Conservation (phyloP, 1,140 invertebrate genomes). For the Drosophila malerkotliana region DNA sequence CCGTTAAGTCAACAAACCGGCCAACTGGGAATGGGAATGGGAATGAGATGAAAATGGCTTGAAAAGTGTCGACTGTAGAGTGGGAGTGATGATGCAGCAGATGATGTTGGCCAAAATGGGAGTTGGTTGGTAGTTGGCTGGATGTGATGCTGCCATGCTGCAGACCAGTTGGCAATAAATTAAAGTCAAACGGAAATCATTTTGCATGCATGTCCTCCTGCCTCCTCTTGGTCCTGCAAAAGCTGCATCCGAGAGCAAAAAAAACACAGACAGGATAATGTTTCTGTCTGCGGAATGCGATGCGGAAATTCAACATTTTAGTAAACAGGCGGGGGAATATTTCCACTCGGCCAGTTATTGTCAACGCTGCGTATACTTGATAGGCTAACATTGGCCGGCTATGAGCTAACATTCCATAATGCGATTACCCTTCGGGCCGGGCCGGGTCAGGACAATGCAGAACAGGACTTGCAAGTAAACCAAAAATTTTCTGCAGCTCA, state of each 20-base stretch:
- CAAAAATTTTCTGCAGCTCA: slow-evolving; percentile 34
- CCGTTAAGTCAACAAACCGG: slow-evolving; percentile 69
- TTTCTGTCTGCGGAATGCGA: slow-evolving; percentile 54
- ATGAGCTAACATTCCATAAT: slow-evolving; percentile 39
- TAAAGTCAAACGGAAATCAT: slow-evolving; percentile 76
- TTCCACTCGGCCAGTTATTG: slow-evolving; percentile 37
- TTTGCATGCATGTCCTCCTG: slow-evolving; percentile 59
- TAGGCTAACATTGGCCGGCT: slow-evolving; percentile 8
- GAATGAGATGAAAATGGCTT: slow-evolving; percentile 6
- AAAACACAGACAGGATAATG: slow-evolving; percentile 28
- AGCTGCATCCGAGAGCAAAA: slow-evolving; percentile 3
- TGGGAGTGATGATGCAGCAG: slow-evolving; percentile 26
- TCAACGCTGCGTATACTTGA: slow-evolving; percentile 41
- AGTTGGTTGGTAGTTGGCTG: not conserved
- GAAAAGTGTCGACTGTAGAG: not conserved
- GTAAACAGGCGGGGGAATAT: slow-evolving; percentile 49
- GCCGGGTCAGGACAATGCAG: slow-evolving; percentile 12
- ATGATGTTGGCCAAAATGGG: slow-evolving; percentile 19
- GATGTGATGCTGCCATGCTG: not conserved
- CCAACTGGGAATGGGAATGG: not conserved
- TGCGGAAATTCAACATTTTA: slow-evolving; percentile 67
- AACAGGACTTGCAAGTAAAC: slow-evolving; percentile 9
- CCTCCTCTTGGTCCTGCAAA: not conserved
- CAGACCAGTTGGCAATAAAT: slow-evolving; percentile 62
- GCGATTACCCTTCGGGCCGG: slow-evolving; percentile 29